Evolutionary conservation across 2,888 invertebrate species (phyloP), one percentile per base, ranked within the genome.

Genomic region (Sepioteuthis lessoniana): DNA sequence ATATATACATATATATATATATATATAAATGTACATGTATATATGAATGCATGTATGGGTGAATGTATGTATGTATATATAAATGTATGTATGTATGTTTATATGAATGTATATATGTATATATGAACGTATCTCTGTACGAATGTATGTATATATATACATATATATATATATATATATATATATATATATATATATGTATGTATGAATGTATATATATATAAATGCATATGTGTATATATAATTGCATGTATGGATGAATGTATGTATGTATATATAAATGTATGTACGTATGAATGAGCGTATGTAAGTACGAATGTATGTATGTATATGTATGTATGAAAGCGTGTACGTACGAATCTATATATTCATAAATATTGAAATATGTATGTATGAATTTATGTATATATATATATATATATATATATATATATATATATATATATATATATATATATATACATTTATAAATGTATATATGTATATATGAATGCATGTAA

Each of bases 161-260:
- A 28, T 91, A 91, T 91, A 91, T 91, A 91, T 91, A 91, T 91
- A 91, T 91, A 91, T 31, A 28, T 91, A 91, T 91, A 91, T 91
- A 91, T 91, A 91, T 91, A 91, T 91, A 91, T 91, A 91, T 91
- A 91, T 91, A 91, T 31, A 28, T 91, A 91, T 91, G 25, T 91
- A 91, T 91, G 25, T 91, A 91, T 91, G 25, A 2, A 91, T 31
- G 3, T 91, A 91, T 91, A 91, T 25, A 25, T 91, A 25, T 91
- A 25, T 91, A 25, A 3, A 3, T 91, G 28, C 25, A 25, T 91
- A 19, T 55, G 25, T 55, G 19, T 55, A 55, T 55, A 55, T 55
- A 55, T 55, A 55, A 13, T 13, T 55, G 19, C 19, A 55, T 55
- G 19, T 55, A 55, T 25, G 3, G 7, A 55, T 55, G 19, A 3